Base-by-base conservation (phyloP, 1,140 invertebrate genomes). In the Spodoptera litura region DNA sequence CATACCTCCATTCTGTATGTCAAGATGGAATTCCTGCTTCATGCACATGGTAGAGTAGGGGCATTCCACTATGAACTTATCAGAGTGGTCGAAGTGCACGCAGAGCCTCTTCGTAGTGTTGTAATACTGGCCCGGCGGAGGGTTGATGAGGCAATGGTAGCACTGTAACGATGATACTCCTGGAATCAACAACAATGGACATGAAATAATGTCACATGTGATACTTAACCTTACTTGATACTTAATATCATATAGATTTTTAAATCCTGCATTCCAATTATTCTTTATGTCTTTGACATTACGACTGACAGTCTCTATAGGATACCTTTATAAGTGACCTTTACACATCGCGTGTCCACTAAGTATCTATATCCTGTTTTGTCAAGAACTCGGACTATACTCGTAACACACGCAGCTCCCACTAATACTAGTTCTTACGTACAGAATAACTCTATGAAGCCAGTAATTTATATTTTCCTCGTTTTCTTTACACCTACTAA, bases 11-110 rank as follows among this genome's bases (percentile, higher is more conserved):
- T 96, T 96, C 64, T 95, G 94, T 75, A 97, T 92, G 76, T 94
- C 93, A 4, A 96, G 95, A 80, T 95, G 91, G 76, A 96, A 96
- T 8, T 96, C 96, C 80, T 96, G 96, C 85, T 97, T 98, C 94
- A 97, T 95, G 85, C 97, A 98, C 94, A 97, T 96, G 0, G 97
- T 98, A 6, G 97, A 98, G 83, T 96, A 96, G 4, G 97, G 97
- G 89, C 97, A 98, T 64, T 96, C 95, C 0, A 97, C 95, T 81
- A 97, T 95, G 88, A 96, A 98, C 71, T 94, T 93, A 2, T 95
- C 88, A 4, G 96, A 96, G 51, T 95, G 95, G 83, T 98, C 96
- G 87, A 98, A 98, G 84, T 97, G 95, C 1, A 96, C 95, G 86
- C 97, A 98, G 2, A 97, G 89, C 52, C 95, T 92, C 74, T 93